Conservation (phyloP, 2,113 vertebrate species). For the Zapus hudsonius region DNA sequence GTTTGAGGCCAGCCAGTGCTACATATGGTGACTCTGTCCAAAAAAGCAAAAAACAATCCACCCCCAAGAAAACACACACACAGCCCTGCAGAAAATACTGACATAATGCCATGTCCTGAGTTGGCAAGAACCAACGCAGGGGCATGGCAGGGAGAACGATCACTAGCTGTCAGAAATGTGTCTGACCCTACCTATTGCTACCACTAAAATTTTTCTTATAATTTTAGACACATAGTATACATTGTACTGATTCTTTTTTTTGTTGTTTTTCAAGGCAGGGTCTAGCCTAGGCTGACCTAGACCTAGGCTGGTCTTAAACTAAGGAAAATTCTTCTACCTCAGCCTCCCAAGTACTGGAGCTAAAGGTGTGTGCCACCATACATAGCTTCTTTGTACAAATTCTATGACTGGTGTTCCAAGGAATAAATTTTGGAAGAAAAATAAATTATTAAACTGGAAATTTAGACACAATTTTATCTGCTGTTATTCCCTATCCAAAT, state of each 20-base stretch:
- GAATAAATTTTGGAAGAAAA: constrained; percentile 44
- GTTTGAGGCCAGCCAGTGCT: no score
- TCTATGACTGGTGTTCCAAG: neutral
- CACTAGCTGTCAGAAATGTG: no score
- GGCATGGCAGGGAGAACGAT: accelerated
- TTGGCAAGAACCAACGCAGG: neutral
- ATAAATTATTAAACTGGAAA: constrained; percentile 18
- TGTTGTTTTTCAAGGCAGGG: no score
- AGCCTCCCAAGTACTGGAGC: no score
- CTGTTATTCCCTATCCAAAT: neutral
- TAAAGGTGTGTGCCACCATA: no score
- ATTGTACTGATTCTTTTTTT: no score
- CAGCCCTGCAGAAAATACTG: neutral
- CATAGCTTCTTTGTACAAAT: neutral
- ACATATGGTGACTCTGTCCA: no score
- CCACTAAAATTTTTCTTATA: neutral
- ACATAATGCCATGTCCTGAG: neutral
- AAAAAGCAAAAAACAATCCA: neutral
- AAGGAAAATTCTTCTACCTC: no score
- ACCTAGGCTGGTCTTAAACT: no score
- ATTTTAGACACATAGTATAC: neutral
- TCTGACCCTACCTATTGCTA: neutral
- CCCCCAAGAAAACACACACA: neutral
- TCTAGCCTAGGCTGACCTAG: no score
- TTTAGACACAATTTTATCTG: neutral